Percentiles rank a stretch among this genome's conserved stretches.
Evolutionary conservation across 1,140 invertebrate species (phyloP).

Genomic region (Anoplophora glabripennis): DNA sequence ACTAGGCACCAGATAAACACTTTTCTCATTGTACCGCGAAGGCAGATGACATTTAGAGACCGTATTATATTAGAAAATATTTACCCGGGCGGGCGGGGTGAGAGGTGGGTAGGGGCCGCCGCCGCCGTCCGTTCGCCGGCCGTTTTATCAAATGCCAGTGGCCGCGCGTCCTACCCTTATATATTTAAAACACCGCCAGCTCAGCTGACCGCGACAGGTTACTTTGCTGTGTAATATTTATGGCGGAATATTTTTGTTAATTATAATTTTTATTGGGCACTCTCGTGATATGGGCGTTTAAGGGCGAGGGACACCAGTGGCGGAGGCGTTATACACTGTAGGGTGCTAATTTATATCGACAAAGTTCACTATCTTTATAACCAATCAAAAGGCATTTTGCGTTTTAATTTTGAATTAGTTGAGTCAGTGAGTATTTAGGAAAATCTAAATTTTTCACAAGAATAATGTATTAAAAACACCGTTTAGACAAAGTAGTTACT

Average conservation of each 20-base stretch:
- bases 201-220: constrained; percentile 21
- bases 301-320: not conserved
- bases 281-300: not conserved
- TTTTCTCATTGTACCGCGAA: not conserved
- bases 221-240: constrained; percentile 15
- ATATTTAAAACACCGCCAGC: constrained; percentile 16
- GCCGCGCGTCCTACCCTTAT: constrained; percentile 14
- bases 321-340: too few species aligned
- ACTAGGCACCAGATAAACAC: too few species aligned
- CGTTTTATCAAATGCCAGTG: constrained; percentile 10
- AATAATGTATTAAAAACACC: too few species aligned
- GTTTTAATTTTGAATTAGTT: too few species aligned
- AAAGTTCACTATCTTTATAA: too few species aligned
- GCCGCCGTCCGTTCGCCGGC: constrained; percentile 3
- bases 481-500: too few species aligned
- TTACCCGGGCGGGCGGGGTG: not conserved
- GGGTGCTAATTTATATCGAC: too few species aligned
- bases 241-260: constrained; percentile 20
- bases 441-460: too few species aligned
- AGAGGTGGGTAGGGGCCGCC: not conserved
- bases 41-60: constrained; percentile 11
- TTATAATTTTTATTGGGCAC: constrained; percentile 20
- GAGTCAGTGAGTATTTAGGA: too few species aligned
- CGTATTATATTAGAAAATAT: constrained; percentile 15
- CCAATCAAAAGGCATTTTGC: too few species aligned